Evolutionary conservation across 1,140 invertebrate species (phyloP).

Genomic region (Lasioglossum baleicum): DNA sequence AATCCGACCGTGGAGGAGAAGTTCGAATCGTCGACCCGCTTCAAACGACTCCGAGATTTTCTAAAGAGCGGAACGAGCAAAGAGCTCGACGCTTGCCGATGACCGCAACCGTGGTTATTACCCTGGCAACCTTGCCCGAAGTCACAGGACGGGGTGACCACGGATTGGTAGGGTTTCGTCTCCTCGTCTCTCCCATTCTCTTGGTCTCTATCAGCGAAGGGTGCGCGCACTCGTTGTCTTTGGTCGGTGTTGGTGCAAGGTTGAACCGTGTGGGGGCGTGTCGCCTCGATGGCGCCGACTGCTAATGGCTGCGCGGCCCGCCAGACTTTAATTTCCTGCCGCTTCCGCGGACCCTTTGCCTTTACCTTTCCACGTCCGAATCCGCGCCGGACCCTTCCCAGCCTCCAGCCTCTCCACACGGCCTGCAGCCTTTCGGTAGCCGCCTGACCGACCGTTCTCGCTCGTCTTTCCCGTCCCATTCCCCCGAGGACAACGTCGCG

Average conservation of each 20-base stretch:
- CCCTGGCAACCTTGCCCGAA: constrained; percentile 40
- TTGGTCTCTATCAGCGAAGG: constrained; percentile 47
- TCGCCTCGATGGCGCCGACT: constrained; percentile 81
- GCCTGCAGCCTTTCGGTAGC: constrained; percentile 64
- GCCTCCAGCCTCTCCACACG: constrained; percentile 53
- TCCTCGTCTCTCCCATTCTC: constrained; percentile 38
- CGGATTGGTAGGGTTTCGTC: constrained; percentile 65
- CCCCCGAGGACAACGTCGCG: not conserved
- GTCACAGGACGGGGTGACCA: constrained; percentile 48
- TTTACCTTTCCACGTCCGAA: constrained; percentile 77
- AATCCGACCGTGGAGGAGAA: not conserved
- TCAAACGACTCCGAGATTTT: not conserved
- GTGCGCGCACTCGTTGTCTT: constrained; percentile 71
- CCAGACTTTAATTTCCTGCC: constrained; percentile 81
- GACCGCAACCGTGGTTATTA: constrained; percentile 42
- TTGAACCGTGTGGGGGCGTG: constrained; percentile 77
- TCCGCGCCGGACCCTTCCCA: constrained; percentile 64
- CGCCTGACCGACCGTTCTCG: not conserved
- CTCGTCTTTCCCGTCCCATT: constrained; percentile 1
- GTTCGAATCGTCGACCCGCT: constrained; percentile 7
- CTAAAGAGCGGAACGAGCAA: constrained; percentile 23
- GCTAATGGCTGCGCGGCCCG: constrained; percentile 79
- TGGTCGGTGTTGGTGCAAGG: constrained; percentile 73
- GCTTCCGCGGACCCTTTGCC: constrained; percentile 79
- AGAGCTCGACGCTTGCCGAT: not conserved